These are phyloP conservation scores for Pangasius mekongensis DNA, from an alignment of 2,797 vertebrate genomes.

Conservation along the genomic window DNA sequence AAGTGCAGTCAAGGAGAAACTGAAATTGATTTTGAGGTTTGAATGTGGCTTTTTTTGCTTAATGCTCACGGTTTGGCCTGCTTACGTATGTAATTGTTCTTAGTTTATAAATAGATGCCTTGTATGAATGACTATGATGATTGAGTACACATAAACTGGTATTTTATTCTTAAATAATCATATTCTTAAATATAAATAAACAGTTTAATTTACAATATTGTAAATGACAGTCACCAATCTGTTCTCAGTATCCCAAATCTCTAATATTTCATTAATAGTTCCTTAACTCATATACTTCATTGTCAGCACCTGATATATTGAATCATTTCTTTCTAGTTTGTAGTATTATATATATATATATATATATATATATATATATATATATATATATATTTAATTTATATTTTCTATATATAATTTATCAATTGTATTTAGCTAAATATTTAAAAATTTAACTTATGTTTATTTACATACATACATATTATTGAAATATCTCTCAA, in stretches of 20 bases:
- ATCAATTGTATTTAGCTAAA: not conserved
- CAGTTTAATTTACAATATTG: not conserved
- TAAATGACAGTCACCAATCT: not conserved
- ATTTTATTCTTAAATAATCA: not conserved
- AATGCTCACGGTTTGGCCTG: not conserved
- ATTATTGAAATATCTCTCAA: not conserved
- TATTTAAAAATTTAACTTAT: not conserved
- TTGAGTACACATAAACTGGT: not conserved
- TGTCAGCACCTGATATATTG: too few relatives aligned
- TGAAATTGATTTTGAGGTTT: slow-evolving; percentile 44
- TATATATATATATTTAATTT: too few relatives aligned
- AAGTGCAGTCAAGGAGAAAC: slow-evolving; percentile 43
- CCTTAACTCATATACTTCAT: not conserved
- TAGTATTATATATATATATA: too few relatives aligned
- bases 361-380: too few relatives aligned
- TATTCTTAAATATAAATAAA: not conserved
- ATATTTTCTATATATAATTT: too few relatives aligned
- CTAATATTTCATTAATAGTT: not conserved
- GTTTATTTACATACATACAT: not conserved
- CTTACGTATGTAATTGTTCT: slow-evolving; percentile 65
- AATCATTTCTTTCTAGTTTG: not conserved
- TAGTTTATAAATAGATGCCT: not conserved
- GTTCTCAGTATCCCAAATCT: not conserved
- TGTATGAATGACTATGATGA: not conserved
- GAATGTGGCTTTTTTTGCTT: slow-evolving; percentile 18